phyloP scores from a whole-genome alignment of 2,113 vertebrate species.

The Xyliphius kryptos region DNA sequence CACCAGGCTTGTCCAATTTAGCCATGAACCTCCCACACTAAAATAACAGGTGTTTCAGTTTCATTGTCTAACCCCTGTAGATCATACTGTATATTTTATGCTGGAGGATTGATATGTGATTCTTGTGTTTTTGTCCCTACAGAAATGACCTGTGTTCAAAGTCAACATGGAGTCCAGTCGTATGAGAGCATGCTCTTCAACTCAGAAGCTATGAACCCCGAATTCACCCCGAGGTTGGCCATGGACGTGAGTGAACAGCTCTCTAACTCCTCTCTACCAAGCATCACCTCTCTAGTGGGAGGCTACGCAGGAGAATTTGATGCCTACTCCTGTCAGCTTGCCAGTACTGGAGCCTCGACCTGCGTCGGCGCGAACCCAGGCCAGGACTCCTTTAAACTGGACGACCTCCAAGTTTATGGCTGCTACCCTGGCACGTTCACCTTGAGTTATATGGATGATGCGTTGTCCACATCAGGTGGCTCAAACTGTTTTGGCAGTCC shows the following conservation, averaged over 20 bases:
- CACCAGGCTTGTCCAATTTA: too few relatives aligned
- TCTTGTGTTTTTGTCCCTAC: conserved; percentile 38
- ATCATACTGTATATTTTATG: too few relatives aligned
- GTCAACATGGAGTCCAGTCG: conserved; percentile 73
- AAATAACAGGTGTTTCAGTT: too few relatives aligned
- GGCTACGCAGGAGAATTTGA: conserved; percentile 75
- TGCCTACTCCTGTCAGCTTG: conserved; percentile 82
- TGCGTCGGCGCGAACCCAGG: conserved; percentile 40
- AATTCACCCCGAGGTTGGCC: conserved; percentile 70
- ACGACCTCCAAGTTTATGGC: conserved; percentile 86
- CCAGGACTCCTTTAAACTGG: conserved; percentile 71
- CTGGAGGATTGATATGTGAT: too few relatives aligned
- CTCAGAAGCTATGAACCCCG: conserved; percentile 71
- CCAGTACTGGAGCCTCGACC: conserved; percentile 49
- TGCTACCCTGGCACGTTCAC: conserved; percentile 82
- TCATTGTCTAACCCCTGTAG: too few relatives aligned
- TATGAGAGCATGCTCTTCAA: conserved; percentile 68
- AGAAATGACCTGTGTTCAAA: conserved; percentile 95
- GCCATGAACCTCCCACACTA: too few relatives aligned
- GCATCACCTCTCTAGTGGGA: conserved; percentile 83
- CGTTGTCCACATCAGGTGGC: conserved; percentile 71
- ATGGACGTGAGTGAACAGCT: conserved; percentile 69
- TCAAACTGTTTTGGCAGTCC: conserved; percentile 88
- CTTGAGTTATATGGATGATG: conserved; percentile 65
- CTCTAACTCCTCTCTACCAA: conserved; percentile 71